phyloP scores from a whole-genome alignment of 64 coral and sea anemone genomes.

The Platygyra sinensis region DNA sequence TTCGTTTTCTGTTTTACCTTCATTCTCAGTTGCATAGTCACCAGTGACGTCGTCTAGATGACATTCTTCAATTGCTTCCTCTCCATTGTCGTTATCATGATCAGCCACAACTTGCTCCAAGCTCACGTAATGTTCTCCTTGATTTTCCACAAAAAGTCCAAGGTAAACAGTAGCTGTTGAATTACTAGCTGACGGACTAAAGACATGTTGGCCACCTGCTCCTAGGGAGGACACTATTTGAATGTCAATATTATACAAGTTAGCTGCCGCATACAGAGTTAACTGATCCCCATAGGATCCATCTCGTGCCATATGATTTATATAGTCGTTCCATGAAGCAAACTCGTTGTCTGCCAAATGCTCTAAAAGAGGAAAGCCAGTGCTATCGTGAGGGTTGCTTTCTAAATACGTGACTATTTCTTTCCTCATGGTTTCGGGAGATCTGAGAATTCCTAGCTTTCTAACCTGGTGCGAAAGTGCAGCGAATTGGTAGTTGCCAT shows the following conservation, averaged over 20 bases:
- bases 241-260: slow-evolving; percentile 12
- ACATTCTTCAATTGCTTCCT: too few species aligned
- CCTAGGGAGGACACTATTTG: slow-evolving; percentile 32
- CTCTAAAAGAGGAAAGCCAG: slow-evolving; percentile 22
- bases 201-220: slow-evolving; percentile 2
- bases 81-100: too few species aligned
- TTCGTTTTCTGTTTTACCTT: too few species aligned
- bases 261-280: slow-evolving; percentile 25
- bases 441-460: slow-evolving; percentile 22
- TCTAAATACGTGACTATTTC: slow-evolving; percentile 15
- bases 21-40: too few species aligned
- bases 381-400: not conserved
- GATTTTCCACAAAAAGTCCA: slow-evolving; percentile 41
- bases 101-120: not conserved
- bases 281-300: slow-evolving; percentile 24
- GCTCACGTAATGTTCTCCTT: slow-evolving; percentile 33
- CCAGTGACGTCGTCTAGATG: too few species aligned
- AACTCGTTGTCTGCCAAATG: slow-evolving; percentile 16
- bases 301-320: slow-evolving; percentile 16
- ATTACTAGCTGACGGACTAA: not conserved
- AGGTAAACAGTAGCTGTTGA: slow-evolving; percentile 3
- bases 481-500: slow-evolving; percentile 21
- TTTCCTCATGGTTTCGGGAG: slow-evolving; percentile 13
- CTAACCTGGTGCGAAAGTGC: slow-evolving; percentile 14
- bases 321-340: slow-evolving; percentile 5